Conservation (phyloP, 2,888 invertebrate species). For the Lacanobia oleracea region DNA sequence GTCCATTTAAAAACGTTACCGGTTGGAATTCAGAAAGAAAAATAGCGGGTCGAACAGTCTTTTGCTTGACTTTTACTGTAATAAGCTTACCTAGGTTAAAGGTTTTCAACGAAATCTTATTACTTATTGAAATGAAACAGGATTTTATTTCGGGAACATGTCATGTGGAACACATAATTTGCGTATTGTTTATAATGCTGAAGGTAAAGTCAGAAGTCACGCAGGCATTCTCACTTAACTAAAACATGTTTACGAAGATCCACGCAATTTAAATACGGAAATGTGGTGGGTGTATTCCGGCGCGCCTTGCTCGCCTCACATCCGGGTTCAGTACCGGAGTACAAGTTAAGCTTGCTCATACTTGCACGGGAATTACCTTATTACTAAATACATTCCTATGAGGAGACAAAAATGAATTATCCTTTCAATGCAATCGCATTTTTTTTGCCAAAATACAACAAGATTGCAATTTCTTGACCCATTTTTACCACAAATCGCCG, state of each 20-base stretch:
- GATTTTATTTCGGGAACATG: conserved; percentile 19
- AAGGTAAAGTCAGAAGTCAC: conserved; percentile 26
- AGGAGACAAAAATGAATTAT: conserved; percentile 54
- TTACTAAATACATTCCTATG: conserved; percentile 69
- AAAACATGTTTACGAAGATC: conserved; percentile 71
- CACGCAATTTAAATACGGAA: conserved; percentile 83
- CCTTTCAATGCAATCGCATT: no score
- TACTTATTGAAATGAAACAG: background rate
- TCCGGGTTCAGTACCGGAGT: conserved; percentile 62
- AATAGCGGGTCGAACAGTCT: conserved; percentile 15
- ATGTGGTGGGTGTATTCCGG: conserved; percentile 74
- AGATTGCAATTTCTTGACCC: no score
- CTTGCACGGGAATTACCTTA: conserved; percentile 73
- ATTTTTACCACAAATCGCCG: no score
- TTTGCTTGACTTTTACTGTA: conserved; percentile 19
- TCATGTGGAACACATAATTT: conserved; percentile 10
- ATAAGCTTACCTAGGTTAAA: conserved; percentile 3
- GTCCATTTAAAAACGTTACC: conserved; percentile 44
- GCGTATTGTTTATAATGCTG: conserved; percentile 20
- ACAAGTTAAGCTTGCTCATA: conserved; percentile 64
- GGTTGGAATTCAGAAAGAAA: conserved; percentile 39
- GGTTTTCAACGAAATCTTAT: background rate
- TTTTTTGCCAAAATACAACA: background rate
- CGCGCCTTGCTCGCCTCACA: conserved; percentile 68
- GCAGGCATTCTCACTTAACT: conserved; percentile 66